These are phyloP conservation scores for Mobula birostris DNA, from an alignment of 2,113 vertebrate genomes.

Conservation along the genomic window DNA sequence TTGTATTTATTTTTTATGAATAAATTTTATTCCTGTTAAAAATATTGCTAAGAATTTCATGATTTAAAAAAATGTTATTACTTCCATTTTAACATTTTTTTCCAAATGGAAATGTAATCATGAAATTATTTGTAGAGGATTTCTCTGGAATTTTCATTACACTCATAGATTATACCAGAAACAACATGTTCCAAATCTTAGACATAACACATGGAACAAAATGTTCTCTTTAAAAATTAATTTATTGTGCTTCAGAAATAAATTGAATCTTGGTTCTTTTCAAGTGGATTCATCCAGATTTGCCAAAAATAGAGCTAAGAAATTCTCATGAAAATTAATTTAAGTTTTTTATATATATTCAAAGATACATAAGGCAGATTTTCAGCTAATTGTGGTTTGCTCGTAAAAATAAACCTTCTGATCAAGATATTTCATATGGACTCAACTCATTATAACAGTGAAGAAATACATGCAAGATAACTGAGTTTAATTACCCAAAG, in stretches of 20 bases:
- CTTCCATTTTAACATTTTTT: not conserved
- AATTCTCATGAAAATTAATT: constrained; percentile 15
- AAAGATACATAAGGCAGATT: not conserved
- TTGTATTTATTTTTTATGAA: no score
- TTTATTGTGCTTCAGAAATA: constrained; percentile 21
- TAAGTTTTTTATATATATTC: constrained; percentile 2
- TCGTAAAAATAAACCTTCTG: not conserved
- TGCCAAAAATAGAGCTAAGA: not conserved
- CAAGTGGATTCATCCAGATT: not conserved
- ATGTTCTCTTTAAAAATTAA: constrained; percentile 4
- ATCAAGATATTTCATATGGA: not conserved
- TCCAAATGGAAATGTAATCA: not conserved
- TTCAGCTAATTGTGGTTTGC: not conserved
- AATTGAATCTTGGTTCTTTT: not conserved
- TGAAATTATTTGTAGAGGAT: not conserved
- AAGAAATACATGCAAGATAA: not conserved
- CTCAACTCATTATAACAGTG: not conserved
- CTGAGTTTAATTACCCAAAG: not conserved
- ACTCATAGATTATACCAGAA: not conserved
- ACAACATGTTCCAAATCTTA: constrained; percentile 32
- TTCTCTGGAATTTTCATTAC: constrained; percentile 1
- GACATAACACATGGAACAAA: constrained; percentile 22
- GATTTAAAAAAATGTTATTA: not conserved
- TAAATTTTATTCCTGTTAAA: no score
- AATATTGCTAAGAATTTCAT: not conserved